Evolutionary conservation across 2,888 invertebrate genomes (phyloP), one percentile per base, ranked within the genome.

Genomic region (Cremastinae sp.): DNA sequence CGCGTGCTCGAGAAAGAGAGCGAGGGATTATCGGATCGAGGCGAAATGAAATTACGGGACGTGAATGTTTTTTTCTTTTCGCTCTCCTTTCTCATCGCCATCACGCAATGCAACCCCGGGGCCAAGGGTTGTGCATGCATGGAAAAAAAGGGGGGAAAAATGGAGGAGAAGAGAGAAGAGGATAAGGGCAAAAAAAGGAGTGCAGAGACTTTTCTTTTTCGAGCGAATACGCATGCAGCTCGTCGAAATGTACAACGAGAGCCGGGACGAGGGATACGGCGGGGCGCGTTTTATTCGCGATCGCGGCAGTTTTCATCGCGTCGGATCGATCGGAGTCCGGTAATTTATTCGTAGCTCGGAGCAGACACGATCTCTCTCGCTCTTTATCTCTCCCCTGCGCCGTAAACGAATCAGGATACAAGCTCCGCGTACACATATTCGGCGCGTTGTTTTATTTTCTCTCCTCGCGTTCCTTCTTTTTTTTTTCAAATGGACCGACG

Each of bases 311-410:
- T 72, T 78, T 78, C 78, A 80, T 80, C 78, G n/a, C n/a, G 75
- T 51, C 54, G 65, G 69, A 81, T 81, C 80, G 80, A 79, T 81
- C 79, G 79, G 28, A 78, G 71, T 78, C 69, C 62, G 72, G 78
- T 81, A 82, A 81, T 82, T 81, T 80, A 81, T 81, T 80, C 82
- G 75, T 69, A 69, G 68, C 75, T 78, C 72, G 43, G 51, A 71
- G 74, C 73, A 51, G 51, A 12, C 65, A 45, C 59, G 14, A 49
- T 43, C 61, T 47, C 53, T 54, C 58, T 43, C 51, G 56, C 65
- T 59, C 53, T 73, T 22, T 58, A 45, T 61, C 34, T 59, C 61
- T 16, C 51, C 22, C 69, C 54, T 66, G 8, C 61, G 47, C 47
- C 28, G 43, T 56, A 62, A 56, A 64, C 56, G 61, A 61, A 45